These are phyloP conservation scores for Anabacerthia variegaticeps DNA, from an alignment of 2,797 vertebrate species.

Conservation along the genomic window DNA sequence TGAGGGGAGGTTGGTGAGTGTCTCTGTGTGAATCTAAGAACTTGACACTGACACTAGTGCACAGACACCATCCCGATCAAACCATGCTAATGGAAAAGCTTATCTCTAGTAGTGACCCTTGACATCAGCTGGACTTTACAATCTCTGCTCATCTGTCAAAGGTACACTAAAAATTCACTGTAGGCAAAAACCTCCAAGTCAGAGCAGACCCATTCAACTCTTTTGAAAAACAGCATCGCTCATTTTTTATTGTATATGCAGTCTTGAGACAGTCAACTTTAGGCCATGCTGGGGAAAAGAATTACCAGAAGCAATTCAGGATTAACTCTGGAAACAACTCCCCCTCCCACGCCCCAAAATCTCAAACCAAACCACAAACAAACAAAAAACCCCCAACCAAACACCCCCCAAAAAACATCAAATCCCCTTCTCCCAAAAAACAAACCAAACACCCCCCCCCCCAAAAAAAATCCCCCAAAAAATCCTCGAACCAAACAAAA, in stretches of 20 bases:
- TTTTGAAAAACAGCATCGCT: background rate
- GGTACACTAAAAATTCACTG: background rate
- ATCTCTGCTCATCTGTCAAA: background rate
- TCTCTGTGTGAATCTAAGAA: background rate
- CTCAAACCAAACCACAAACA: background rate
- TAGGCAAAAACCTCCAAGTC: background rate
- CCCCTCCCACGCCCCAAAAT: background rate
- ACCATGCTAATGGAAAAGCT: background rate
- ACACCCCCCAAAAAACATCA: background rate
- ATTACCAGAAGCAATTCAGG: background rate
- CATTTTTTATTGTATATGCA: background rate
- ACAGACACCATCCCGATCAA: background rate
- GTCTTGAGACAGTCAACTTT: background rate
- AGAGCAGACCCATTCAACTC: background rate
- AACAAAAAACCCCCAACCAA: background rate
- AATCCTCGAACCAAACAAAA: background rate
- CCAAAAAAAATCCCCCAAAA: background rate
- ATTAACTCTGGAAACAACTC: background rate
- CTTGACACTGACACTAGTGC: background rate
- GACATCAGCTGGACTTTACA: background rate
- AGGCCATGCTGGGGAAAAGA: background rate
- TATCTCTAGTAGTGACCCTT: background rate
- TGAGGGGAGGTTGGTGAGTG: background rate
- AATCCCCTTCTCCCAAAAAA: background rate
- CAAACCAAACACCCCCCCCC: background rate